Percentiles rank a stretch among this genome's conserved stretches.
These are phyloP conservation scores for Drosophila asahinai DNA, from an alignment of 1,140 invertebrate genomes.

Conservation along the genomic window DNA sequence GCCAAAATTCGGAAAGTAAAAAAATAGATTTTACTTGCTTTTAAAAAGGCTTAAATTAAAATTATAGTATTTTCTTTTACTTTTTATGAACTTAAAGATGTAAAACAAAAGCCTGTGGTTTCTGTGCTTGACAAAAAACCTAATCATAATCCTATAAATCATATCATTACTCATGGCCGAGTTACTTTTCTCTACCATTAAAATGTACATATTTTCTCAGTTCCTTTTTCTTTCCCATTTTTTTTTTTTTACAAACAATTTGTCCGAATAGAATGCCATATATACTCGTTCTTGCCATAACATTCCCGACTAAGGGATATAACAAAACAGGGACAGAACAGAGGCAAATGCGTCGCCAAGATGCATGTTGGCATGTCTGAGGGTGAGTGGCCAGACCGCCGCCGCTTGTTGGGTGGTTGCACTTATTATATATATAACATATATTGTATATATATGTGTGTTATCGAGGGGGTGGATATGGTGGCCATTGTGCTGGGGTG, in stretches of 20 bases:
- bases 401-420: conserved; percentile 5
- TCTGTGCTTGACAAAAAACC: neutral
- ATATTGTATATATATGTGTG: neutral
- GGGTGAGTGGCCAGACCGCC: conserved; percentile 1
- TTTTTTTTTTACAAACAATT: neutral
- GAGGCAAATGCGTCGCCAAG: conserved; percentile 10
- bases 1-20: too few relatives aligned
- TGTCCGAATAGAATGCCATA: conserved; percentile 14
- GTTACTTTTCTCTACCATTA: conserved; percentile 8
- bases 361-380: conserved; percentile 7
- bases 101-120: neutral
- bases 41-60: too few relatives aligned
- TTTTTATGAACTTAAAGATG: neutral
- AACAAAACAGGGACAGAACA: conserved; percentile 2
- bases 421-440: conserved; percentile 10
- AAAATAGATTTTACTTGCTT: too few relatives aligned
- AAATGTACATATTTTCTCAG: conserved; percentile 3
- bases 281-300: neutral
- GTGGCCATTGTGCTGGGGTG: conserved; percentile 31
- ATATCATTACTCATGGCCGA: conserved; percentile 11
- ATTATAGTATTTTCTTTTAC: too few relatives aligned
- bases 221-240: neutral
- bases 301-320: neutral
- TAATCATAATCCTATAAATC: conserved; percentile 16
- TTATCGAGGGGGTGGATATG: conserved; percentile 12